Conservation (phyloP, 2,113 vertebrate genomes). For the Nanorana parkeri region DNA sequence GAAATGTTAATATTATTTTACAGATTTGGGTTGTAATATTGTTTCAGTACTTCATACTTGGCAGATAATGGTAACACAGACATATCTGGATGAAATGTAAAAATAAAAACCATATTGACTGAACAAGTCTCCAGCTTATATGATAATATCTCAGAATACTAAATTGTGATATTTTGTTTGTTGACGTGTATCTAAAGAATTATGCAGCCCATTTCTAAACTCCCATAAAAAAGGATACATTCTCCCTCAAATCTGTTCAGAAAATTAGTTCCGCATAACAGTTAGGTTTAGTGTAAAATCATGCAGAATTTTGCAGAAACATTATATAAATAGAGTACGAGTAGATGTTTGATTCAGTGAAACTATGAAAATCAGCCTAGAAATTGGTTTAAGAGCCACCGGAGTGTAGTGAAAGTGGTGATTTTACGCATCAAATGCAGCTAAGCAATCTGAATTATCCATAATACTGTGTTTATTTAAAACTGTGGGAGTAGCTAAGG, state of each 20-base stretch:
- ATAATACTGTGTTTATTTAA: not conserved
- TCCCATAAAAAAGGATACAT: not conserved
- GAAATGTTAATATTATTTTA: no score
- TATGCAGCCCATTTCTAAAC: conserved; percentile 6
- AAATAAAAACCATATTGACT: not conserved
- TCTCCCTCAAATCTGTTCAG: not conserved
- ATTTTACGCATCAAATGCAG: conserved; percentile 12
- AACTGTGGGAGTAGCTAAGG: not conserved
- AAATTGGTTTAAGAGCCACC: conserved; percentile 29
- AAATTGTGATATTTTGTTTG: not conserved
- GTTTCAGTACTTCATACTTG: not conserved
- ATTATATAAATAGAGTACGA: not conserved
- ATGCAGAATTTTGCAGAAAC: conserved; percentile 18
- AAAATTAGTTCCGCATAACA: conserved; percentile 26
- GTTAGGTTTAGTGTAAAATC: conserved; percentile 37
- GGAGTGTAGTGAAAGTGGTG: not conserved
- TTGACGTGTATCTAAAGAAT: conserved; percentile 18
- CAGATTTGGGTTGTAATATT: no score
- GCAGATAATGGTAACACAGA: not conserved
- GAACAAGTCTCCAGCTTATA: not conserved
- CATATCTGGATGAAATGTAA: not conserved
- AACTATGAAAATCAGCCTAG: conserved; percentile 26
- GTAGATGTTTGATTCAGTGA: conserved; percentile 10
- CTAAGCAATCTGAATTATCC: not conserved
- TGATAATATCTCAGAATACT: not conserved